Evolutionary conservation across 2,113 vertebrate species (phyloP), one percentile per base, ranked within the genome.

Genomic region (Psammodynastes pulverulentus): DNA sequence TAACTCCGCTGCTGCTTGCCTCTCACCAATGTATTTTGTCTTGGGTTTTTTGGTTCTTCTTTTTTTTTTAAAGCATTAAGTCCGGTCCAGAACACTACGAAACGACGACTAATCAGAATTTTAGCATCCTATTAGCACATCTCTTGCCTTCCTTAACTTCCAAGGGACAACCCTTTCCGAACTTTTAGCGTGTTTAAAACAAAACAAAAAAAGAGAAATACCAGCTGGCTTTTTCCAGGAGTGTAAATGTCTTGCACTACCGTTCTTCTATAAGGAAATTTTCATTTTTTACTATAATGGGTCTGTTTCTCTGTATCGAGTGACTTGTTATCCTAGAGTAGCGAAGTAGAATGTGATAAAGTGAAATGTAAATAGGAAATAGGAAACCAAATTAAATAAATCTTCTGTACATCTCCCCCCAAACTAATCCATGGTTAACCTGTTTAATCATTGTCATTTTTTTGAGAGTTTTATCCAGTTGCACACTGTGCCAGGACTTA

Each of bases 311-410:
- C 96, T 94, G 96, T 96, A 96, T 95, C 96, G 97, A 96, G 96
- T 97, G 96, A 97, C 94, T 93, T 96, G 95, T 96, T 97, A 94
- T 95, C 94, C 96, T 97, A 97, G 97, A 96, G 97, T 97, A 97
- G 96, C 94, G 84, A 94, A 92, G 95, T 96, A 97, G 95, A 97
- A 92, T 95, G 96, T 98, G 97, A 96, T 79, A 43, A 97, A 97
- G 97, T 97, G 97, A 97, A 96, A 97, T 98, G 98, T 98, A 98
- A 98, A 98, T 98, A 98, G 97, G 96, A 98, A 98, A 98, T 98
- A 98, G 97, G 96, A 96, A 97, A 96, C 95, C 96, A 96, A 97
- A 97, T 97, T 94, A 97, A 96, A 97, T 98, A 97, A 98, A 98
- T 98, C 94, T 97, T 97, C 96, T 98, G 96, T 98, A 97, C 97